Evolutionary conservation across 1,140 invertebrate genomes (phyloP).

Genomic region (Zelostemma sp.): DNA sequence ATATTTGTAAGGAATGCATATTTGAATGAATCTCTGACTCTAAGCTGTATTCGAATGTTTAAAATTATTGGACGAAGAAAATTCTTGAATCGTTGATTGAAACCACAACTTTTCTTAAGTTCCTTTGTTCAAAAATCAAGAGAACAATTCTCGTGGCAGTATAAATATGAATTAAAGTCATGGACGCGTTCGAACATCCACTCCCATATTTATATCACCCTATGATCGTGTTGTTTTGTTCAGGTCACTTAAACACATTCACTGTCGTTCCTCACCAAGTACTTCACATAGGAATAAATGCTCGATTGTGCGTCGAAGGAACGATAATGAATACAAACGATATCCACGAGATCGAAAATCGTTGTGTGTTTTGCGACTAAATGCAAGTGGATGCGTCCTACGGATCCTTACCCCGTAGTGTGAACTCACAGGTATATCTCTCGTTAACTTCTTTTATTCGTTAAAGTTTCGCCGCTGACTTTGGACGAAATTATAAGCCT

Average conservation of each 20-base stretch:
- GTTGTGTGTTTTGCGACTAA: constrained; percentile 72
- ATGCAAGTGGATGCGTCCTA: constrained; percentile 71
- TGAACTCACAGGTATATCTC: constrained; percentile 68
- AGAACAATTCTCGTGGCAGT: too few relatives aligned
- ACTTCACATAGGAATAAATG: constrained; percentile 65
- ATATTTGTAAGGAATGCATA: constrained; percentile 41
- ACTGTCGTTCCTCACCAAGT: constrained; percentile 70
- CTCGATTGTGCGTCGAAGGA: constrained; percentile 63
- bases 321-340: constrained; percentile 70
- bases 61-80: too few relatives aligned
- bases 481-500: not conserved
- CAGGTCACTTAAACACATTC: constrained; percentile 72
- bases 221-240: constrained; percentile 71
- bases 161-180: too few relatives aligned
- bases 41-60: too few relatives aligned
- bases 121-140: too few relatives aligned
- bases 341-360: constrained; percentile 72
- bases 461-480: not conserved
- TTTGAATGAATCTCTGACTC: too few relatives aligned
- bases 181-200: too few relatives aligned
- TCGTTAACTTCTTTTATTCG: constrained; percentile 33
- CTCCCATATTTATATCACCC: constrained; percentile 53
- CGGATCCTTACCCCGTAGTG: constrained; percentile 70
- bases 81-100: too few relatives aligned
- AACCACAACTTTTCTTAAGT: too few relatives aligned